Base-by-base conservation (phyloP, 2,888 invertebrate genomes). In the Pachydiplax longipennis region DNA sequence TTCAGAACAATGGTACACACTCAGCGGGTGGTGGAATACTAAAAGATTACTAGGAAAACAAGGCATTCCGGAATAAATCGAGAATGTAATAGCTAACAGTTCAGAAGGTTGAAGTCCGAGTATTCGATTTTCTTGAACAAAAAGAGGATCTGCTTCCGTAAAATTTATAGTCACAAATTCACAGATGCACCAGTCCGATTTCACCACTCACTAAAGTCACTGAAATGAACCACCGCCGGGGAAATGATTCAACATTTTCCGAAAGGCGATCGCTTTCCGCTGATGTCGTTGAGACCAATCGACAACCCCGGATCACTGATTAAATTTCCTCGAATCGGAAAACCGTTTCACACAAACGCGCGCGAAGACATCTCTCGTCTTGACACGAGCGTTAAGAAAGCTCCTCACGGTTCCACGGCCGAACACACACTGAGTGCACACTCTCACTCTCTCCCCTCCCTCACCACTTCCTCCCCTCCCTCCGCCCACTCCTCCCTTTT, bases 401-500 rank as follows among this genome's bases (percentile, higher is more conserved):
- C 31, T 37, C 87, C 87, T 87, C 65, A 61, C 87, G 22, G 87
- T 87, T 87, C 58, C 87, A 37, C 87, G 87, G 58, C 87, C n/a
- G 37, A n/a, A n/a, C 87, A 87, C 87, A 61, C 87, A 87, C 87
- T 87, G 87, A 58, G 18, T 31, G 44, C 48, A 13, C 87, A n/a
- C 87, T 37, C 87, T 87, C 65, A 87, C 87, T 87, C 87, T 87
- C 87, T 12, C 87, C 35, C 15, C 53, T 53, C 31, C 61, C 22
- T 31, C 65, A 4, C 81, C 25, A 6, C 35, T 15, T 13, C 80
- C 18, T 35, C 35, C 83, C 35, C 81, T 18, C 81, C 8, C 18
- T 40, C 40, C 40, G 35, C 81, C 81, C 31, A 25, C 53, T 53
- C 83, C 31, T 53, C 25, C 58, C 31, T 35, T 73, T 25, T 22